phyloP scores from a whole-genome alignment of 2,797 vertebrate genomes.

The Phoebastria nigripes region DNA sequence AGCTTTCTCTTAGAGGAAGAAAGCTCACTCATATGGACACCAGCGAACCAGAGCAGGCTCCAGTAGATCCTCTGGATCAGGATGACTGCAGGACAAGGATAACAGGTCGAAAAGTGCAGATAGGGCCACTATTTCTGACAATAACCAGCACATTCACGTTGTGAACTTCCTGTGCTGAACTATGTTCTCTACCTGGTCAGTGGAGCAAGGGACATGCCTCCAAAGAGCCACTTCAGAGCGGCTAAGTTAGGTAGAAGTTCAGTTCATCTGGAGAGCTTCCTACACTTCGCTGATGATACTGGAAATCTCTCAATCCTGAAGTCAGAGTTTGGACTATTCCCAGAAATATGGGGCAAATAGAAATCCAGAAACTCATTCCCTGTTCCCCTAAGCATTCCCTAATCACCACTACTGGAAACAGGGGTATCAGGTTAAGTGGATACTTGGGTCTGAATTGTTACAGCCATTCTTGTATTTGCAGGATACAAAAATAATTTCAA shows the following conservation, averaged over 20 bases:
- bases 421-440: neutral
- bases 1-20: neutral
- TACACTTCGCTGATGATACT: neutral
- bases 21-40: fast-evolving
- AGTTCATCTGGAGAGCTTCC: neutral
- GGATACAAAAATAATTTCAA: neutral
- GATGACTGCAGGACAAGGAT: neutral
- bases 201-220: fast-evolving
- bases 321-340: neutral
- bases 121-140: neutral
- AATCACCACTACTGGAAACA: neutral
- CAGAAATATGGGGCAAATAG: neutral
- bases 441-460: neutral
- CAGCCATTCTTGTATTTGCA: neutral
- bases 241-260: neutral
- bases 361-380: neutral
- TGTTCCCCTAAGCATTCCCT: neutral
- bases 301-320: neutral
- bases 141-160: neutral
- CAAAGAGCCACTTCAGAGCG: neutral
- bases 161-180: neutral
- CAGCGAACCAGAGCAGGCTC: neutral
- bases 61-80: neutral
- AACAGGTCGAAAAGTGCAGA: neutral
- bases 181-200: fast-evolving